These are phyloP conservation scores for Aurelia sp. DNA, from an alignment of 30 jellyfish, hydroid and myxozoan genomes.

Conservation along the genomic window DNA sequence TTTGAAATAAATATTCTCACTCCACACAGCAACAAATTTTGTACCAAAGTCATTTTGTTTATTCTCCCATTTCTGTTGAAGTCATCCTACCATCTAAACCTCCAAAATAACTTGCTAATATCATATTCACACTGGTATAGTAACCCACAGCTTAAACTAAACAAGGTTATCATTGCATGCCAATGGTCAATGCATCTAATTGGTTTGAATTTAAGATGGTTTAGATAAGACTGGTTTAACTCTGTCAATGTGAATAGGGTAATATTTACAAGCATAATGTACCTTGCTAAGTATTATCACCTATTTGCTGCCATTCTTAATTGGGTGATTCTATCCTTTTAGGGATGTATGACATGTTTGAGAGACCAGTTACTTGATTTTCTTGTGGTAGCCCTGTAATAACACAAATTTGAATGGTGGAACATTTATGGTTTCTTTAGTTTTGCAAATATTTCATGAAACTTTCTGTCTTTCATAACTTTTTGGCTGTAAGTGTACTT, in stretches of 20 bases:
- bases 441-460: slow-evolving; percentile 27
- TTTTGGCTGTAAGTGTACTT: slow-evolving; percentile 21
- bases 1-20: slow-evolving; percentile 1
- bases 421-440: background rate
- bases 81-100: slow-evolving; percentile 13
- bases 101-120: slow-evolving; percentile 7
- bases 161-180: slow-evolving; percentile 3
- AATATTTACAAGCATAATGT: background rate
- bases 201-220: background rate
- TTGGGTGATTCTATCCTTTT: slow-evolving; percentile 3
- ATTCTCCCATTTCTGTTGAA: background rate
- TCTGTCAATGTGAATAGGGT: slow-evolving; percentile 1
- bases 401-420: background rate
- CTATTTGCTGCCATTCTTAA: background rate
- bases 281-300: background rate
- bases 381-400: background rate
- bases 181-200: background rate
- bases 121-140: background rate
- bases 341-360: slow-evolving; percentile 3
- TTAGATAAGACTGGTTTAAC: slow-evolving; percentile 14
- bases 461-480: slow-evolving; percentile 9
- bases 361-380: background rate
- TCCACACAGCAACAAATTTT: background rate
- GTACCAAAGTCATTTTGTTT: background rate
- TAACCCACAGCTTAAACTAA: background rate